These are phyloP conservation scores for Henricia sp. DNA, from an alignment of 53 echinoderm and acorn worm genomes.

Conservation along the genomic window DNA sequence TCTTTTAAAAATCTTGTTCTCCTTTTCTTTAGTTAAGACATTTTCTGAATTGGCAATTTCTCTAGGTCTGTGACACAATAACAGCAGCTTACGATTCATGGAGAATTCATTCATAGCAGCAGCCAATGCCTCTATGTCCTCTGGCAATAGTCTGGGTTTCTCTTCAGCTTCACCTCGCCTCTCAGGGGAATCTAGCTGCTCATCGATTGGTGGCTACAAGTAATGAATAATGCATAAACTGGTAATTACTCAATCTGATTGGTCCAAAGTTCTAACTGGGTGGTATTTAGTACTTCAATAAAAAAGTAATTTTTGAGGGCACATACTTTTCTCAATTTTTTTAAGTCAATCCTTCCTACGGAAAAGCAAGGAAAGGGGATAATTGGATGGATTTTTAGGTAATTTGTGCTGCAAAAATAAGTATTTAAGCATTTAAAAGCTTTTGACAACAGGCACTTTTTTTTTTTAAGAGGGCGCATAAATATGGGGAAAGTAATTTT, in stretches of 20 bases:
- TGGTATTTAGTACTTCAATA: constrained; percentile 3
- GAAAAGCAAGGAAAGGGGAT: neutral
- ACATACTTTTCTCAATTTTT: too few relatives aligned
- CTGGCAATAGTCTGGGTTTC: constrained; percentile 63
- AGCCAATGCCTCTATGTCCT: constrained; percentile 76
- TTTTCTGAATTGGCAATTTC: too few relatives aligned
- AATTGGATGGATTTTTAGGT: neutral
- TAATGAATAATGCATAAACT: constrained; percentile 53
- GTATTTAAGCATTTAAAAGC: neutral
- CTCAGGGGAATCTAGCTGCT: constrained; percentile 64
- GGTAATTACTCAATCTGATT: constrained; percentile 44
- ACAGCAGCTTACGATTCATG: constrained; percentile 23
- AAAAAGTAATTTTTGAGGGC: neutral
- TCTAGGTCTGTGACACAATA: too few relatives aligned
- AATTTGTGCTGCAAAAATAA: neutral
- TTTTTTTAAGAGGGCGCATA: neutral
- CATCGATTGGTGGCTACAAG: constrained; percentile 81
- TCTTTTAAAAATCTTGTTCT: too few relatives aligned
- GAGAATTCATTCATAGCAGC: constrained; percentile 73
- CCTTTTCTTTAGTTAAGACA: too few relatives aligned
- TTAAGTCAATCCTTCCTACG: neutral
- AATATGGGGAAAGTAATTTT: constrained; percentile 28
- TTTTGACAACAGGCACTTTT: constrained; percentile 2
- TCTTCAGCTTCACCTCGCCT: constrained; percentile 52
- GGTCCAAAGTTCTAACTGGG: constrained; percentile 6